A percentile compares a stretch with the other conserved stretches of the same genome.
phyloP scores from a whole-genome alignment of 2,888 invertebrate genomes.

The Xylocampa areola region DNA sequence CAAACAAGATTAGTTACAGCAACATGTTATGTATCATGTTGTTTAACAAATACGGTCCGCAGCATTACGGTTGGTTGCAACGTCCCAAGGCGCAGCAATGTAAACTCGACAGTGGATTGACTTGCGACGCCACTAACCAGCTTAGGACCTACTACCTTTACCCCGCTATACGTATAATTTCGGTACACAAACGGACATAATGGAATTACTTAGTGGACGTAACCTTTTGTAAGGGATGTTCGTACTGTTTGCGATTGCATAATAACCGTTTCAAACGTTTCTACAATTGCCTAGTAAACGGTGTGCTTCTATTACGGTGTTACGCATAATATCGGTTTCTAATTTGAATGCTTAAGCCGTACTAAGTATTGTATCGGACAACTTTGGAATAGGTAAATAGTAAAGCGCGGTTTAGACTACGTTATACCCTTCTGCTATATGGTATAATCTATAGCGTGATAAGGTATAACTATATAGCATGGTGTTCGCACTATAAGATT shows the following conservation, averaged over 20 bases:
- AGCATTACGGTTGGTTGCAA: conserved; percentile 15
- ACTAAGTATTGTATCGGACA: neutral
- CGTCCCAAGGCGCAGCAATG: conserved; percentile 54
- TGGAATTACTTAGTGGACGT: conserved; percentile 56
- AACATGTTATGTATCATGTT: conserved; percentile 21
- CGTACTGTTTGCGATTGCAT: conserved; percentile 21
- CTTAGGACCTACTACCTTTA: conserved; percentile 56
- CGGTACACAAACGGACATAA: conserved; percentile 50
- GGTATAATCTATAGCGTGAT: too few relatives aligned
- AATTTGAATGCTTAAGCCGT: conserved; percentile 4
- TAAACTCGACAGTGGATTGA: conserved; percentile 79
- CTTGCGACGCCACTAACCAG: conserved; percentile 65
- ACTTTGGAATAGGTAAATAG: conserved; percentile 10
- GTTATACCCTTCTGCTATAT: too few relatives aligned
- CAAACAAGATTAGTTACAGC: conserved; percentile 17
- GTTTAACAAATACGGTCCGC: conserved; percentile 26
- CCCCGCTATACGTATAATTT: conserved; percentile 50
- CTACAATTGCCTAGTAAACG: conserved; percentile 20
- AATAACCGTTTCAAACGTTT: conserved; percentile 22
- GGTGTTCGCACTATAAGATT: too few relatives aligned
- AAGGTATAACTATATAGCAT: too few relatives aligned
- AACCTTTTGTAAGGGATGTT: conserved; percentile 49
- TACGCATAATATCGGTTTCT: conserved; percentile 9
- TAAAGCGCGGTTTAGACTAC: too few relatives aligned
- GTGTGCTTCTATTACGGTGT: conserved; percentile 13